Conservation (phyloP, 2,888 invertebrate species). For the Plemyria rubiginata region DNA sequence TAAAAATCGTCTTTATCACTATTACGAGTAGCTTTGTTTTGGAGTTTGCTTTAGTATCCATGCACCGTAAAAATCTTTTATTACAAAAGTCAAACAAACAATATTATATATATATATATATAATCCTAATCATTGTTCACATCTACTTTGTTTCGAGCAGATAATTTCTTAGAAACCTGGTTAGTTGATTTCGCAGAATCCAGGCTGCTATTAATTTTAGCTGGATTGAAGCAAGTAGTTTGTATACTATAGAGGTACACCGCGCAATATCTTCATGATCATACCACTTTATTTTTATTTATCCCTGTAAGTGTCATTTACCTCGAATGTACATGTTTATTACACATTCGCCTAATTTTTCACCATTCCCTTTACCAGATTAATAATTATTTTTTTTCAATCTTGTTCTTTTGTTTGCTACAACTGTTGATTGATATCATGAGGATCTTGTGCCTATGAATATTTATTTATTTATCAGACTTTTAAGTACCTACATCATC, state of each 20-base stretch:
- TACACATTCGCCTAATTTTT: conserved; percentile 3
- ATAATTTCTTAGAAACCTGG: conserved; percentile 27
- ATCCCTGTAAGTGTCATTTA: conserved; percentile 27
- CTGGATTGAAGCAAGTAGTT: conserved; percentile 10
- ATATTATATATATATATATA: too few relatives aligned
- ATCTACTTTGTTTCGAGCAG: conserved; percentile 31
- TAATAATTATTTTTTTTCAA: background rate
- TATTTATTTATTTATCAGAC: too few relatives aligned
- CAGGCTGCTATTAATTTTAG: conserved; percentile 28
- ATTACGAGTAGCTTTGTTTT: too few relatives aligned
- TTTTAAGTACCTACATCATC: too few relatives aligned
- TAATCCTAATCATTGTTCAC: conserved; percentile 31
- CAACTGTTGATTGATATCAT: too few relatives aligned
- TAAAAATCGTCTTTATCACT: too few relatives aligned
- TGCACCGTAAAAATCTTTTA: too few relatives aligned
- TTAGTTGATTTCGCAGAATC: conserved; percentile 27
- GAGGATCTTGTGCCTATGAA: too few relatives aligned
- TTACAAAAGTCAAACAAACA: too few relatives aligned
- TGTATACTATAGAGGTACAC: conserved; percentile 9
- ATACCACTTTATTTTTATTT: conserved; percentile 27
- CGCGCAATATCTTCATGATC: conserved; percentile 23
- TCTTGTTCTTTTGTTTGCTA: background rate
- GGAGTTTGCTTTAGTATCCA: too few relatives aligned
- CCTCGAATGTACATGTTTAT: conserved; percentile 11
- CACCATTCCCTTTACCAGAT: conserved; percentile 8